Evolutionary conservation across 1,140 invertebrate genomes (phyloP).

Genomic region (Subanguina moxae): DNA sequence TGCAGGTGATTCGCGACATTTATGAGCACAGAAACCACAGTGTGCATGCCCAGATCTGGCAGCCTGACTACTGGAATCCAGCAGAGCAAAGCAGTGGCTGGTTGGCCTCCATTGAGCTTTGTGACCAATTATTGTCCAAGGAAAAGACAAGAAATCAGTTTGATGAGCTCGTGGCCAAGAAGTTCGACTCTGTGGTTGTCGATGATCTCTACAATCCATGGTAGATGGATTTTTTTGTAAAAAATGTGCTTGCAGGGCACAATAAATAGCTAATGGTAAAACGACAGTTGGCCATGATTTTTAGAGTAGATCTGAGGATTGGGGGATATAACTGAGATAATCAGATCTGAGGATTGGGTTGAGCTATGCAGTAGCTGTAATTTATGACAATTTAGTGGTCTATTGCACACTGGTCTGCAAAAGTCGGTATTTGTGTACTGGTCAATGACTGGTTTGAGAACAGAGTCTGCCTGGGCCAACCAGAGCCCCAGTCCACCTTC

Average conservation of each 20-base stretch:
- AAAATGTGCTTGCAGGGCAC: slow-evolving; percentile 42
- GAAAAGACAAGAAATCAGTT: slow-evolving; percentile 33
- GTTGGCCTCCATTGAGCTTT: slow-evolving; percentile 51
- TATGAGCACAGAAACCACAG: slow-evolving; percentile 44
- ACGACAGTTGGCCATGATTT: no score
- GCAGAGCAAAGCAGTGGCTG: slow-evolving; percentile 42
- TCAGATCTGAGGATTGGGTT: no score
- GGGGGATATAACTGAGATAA: no score
- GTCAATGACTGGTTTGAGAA: slow-evolving; percentile 56
- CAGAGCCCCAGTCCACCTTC: slow-evolving; percentile 55
- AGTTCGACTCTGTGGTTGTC: slow-evolving; percentile 50
- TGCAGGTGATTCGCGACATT: slow-evolving; percentile 30
- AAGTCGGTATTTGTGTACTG: slow-evolving; percentile 55
- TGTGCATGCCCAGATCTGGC: slow-evolving; percentile 38
- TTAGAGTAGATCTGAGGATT: no score
- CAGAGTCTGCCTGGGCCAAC: slow-evolving; percentile 58
- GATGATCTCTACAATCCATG: slow-evolving; percentile 59
- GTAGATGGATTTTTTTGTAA: not conserved
- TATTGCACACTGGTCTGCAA: slow-evolving; percentile 37
- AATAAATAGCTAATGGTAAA: no score
- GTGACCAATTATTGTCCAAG: slow-evolving; percentile 43
- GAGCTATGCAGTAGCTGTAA: no score
- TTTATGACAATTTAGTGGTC: not conserved
- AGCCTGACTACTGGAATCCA: slow-evolving; percentile 36
- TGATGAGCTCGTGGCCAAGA: slow-evolving; percentile 37